Percentiles rank a stretch among this genome's conserved stretches.
Evolutionary conservation across 2,888 invertebrate species (phyloP).

Genomic region (Gortyna flavago): DNA sequence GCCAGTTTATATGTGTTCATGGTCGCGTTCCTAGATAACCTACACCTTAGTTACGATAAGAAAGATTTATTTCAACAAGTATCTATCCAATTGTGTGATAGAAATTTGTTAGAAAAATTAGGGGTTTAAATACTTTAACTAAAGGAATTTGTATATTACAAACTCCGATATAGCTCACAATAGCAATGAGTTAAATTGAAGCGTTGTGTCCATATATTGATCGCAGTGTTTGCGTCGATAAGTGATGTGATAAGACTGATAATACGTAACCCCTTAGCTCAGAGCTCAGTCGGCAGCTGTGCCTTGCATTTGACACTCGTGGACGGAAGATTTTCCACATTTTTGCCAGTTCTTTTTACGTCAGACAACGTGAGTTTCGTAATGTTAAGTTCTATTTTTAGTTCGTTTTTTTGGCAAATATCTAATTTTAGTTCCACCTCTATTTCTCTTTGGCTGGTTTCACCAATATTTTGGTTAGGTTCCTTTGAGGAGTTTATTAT

Average conservation of each 20-base stretch:
- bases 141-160: not conserved
- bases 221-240: conserved; percentile 57
- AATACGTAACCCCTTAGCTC: conserved; percentile 67
- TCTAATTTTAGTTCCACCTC: conserved; percentile 41
- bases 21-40: not conserved
- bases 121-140: not conserved
- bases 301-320: conserved; percentile 42
- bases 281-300: conserved; percentile 45
- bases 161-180: conserved; percentile 3
- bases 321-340: conserved; percentile 6
- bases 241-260: conserved; percentile 73
- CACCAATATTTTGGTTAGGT: conserved; percentile 1
- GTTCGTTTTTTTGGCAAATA: not conserved
- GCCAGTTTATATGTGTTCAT: not conserved
- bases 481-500: not conserved
- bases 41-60: not conserved
- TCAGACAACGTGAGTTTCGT: conserved; percentile 57
- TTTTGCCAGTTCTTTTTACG: conserved; percentile 38
- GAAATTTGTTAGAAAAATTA: not conserved
- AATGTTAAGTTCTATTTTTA: conserved; percentile 47
- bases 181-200: not conserved
- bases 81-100: not conserved
- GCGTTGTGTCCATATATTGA: conserved; percentile 44
- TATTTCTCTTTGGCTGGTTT: not conserved
- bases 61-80: not conserved